Percentiles rank a stretch among this genome's conserved stretches.
Conservation (phyloP, 1,140 invertebrate species). For the Drosophila serrata region DNA sequence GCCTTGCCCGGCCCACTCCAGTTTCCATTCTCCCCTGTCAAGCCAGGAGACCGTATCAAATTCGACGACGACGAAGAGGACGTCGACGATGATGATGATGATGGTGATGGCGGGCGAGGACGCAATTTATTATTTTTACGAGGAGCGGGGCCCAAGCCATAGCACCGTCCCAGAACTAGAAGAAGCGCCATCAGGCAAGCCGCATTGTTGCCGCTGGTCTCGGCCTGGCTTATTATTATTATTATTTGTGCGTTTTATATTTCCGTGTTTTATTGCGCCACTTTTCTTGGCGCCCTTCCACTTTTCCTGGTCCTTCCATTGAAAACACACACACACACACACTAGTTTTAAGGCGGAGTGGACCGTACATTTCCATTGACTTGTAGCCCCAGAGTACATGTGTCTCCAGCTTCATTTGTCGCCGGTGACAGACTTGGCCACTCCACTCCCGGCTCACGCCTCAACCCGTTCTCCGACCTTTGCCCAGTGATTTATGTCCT, state of each 20-base stretch:
- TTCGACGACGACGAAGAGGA: constrained; percentile 66
- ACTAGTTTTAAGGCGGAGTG: not conserved
- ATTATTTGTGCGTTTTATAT: constrained; percentile 84
- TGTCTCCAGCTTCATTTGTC: constrained; percentile 73
- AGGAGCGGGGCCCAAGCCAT: constrained; percentile 45
- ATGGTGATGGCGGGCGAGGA: constrained; percentile 38
- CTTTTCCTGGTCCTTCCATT: constrained; percentile 9
- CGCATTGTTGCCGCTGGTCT: constrained; percentile 57
- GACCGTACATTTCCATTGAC: constrained; percentile 62
- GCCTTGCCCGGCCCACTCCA: constrained; percentile 29
- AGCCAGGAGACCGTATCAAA: constrained; percentile 66
- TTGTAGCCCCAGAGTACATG: constrained; percentile 50
- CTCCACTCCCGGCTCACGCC: not conserved
- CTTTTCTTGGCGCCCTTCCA: constrained; percentile 54
- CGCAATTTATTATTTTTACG: constrained; percentile 82
- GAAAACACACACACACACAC: constrained; percentile 14
- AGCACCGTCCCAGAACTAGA: constrained; percentile 25
- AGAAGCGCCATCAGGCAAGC: constrained; percentile 3
- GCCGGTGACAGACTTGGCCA: constrained; percentile 59
- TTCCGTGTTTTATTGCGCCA: constrained; percentile 82
- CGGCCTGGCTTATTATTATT: constrained; percentile 71
- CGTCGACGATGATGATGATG: constrained; percentile 18
- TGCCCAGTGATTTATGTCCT: constrained; percentile 62
- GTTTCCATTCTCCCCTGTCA: constrained; percentile 40
- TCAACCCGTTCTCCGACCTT: constrained; percentile 24